Evolutionary conservation across 2,888 invertebrate species (phyloP).

Genomic region (Mesorhabditis spiculigera): DNA sequence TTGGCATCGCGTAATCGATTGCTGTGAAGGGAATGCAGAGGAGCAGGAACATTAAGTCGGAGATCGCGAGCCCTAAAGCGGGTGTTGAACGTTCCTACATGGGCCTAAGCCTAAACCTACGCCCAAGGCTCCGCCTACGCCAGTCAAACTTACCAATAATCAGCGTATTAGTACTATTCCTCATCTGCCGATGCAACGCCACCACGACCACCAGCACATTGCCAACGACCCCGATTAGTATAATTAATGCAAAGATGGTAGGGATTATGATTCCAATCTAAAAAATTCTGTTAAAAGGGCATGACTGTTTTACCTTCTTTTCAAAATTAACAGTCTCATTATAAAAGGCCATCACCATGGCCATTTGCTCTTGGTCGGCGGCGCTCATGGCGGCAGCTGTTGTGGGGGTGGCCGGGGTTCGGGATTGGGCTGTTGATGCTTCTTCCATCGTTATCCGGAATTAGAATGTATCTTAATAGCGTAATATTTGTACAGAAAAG

Average conservation of each 20-base stretch:
- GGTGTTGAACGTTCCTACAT: not conserved
- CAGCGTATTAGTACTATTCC: conserved; percentile 85
- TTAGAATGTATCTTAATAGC: no score
- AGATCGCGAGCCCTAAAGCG: conserved; percentile 48
- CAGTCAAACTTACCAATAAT: conserved; percentile 67
- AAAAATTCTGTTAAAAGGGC: conserved; percentile 12
- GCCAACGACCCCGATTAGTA: conserved; percentile 81
- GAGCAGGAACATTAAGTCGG: conserved; percentile 83
- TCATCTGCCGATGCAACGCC: conserved; percentile 82
- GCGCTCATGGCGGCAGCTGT: not conserved
- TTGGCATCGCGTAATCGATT: conserved; percentile 78
- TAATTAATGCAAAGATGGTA: conserved; percentile 76
- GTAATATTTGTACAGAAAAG: no score
- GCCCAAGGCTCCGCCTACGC: not conserved
- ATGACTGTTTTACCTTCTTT: conserved; percentile 21
- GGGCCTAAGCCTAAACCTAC: no score
- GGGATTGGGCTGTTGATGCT: no score
- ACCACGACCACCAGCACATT: conserved; percentile 86
- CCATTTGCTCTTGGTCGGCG: not conserved
- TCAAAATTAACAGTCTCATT: conserved; percentile 50
- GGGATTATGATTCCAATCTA: conserved; percentile 49
- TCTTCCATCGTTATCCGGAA: no score
- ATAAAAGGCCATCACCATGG: conserved; percentile 31
- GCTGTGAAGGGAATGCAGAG: conserved; percentile 93
- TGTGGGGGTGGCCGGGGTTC: not conserved